Conservation (phyloP, 2,797 vertebrate species). For the Myripristis murdjan region DNA sequence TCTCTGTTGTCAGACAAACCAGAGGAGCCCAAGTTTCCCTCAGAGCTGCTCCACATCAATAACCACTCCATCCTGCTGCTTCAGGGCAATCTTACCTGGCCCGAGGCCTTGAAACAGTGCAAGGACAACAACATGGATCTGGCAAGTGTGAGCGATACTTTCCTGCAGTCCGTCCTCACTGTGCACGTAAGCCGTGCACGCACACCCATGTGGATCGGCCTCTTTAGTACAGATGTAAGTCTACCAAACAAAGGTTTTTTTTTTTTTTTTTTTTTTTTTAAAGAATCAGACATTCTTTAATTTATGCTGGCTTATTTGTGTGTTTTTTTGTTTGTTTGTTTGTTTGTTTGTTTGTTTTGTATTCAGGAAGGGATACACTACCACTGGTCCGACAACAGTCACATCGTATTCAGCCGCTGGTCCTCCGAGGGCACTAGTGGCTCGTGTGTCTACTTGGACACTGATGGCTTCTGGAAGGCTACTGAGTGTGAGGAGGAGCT, state of each 20-base stretch:
- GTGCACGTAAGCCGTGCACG: constrained; percentile 79
- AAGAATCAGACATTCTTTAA: neutral
- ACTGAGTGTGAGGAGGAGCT: constrained; percentile 86
- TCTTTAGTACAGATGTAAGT: constrained; percentile 91
- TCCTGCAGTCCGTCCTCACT: constrained; percentile 90
- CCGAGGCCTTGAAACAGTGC: constrained; percentile 87
- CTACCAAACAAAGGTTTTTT: neutral
- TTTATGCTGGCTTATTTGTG: neutral
- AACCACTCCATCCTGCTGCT: constrained; percentile 89
- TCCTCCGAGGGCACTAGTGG: constrained; percentile 83
- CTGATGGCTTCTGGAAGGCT: constrained; percentile 95
- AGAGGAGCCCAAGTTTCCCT: constrained; percentile 68
- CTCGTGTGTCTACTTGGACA: constrained; percentile 91
- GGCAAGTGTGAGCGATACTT: constrained; percentile 90
- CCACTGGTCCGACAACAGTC: constrained; percentile 92
- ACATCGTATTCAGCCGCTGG: constrained; percentile 92
- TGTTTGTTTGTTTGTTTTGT: constrained; percentile 15
- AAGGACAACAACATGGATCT: constrained; percentile 84
- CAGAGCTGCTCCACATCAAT: constrained; percentile 73
- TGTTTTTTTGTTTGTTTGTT: neutral
- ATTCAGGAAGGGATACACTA: constrained; percentile 91
- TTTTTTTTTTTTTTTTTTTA: neutral
- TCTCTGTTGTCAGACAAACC: constrained; percentile 75
- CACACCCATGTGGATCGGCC: constrained; percentile 93
- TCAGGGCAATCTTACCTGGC: constrained; percentile 90